These are phyloP conservation scores for Chironomus tentans DNA, from an alignment of 2,888 invertebrate genomes.

Conservation along the genomic window DNA sequence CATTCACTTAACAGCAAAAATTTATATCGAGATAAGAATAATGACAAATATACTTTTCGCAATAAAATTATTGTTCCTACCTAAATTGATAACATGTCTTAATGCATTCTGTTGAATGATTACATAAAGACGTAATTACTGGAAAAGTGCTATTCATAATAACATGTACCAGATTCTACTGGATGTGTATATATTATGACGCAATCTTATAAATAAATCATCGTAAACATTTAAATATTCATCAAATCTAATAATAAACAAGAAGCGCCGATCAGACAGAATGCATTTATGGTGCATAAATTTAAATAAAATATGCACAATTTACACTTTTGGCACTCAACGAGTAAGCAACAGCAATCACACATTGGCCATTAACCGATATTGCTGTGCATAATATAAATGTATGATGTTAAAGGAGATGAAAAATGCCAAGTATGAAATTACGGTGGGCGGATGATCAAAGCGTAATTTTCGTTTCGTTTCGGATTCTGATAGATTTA, in stretches of 20 bases:
- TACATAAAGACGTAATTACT: too few relatives aligned
- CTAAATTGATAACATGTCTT: too few relatives aligned
- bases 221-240: too few relatives aligned
- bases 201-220: neutral
- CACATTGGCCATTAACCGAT: constrained; percentile 19
- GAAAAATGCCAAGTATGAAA: neutral
- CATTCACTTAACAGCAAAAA: too few relatives aligned
- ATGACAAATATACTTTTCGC: neutral
- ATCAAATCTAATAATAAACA: neutral
- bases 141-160: too few relatives aligned
- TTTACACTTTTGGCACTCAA: constrained; percentile 21
- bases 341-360: neutral
- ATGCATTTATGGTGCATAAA: neutral
- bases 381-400: neutral
- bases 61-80: too few relatives aligned
- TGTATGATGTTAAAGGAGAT: neutral
- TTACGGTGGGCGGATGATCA: too few relatives aligned
- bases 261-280: neutral
- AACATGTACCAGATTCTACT: neutral
- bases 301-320: constrained; percentile 3
- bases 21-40: neutral
- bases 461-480: too few relatives aligned
- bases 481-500: neutral
- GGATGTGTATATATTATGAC: neutral
- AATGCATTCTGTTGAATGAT: too few relatives aligned